Evolutionary conservation across 2,797 vertebrate species (phyloP), one percentile per base, ranked within the genome.

Genomic region (Cottoperca gobio): DNA sequence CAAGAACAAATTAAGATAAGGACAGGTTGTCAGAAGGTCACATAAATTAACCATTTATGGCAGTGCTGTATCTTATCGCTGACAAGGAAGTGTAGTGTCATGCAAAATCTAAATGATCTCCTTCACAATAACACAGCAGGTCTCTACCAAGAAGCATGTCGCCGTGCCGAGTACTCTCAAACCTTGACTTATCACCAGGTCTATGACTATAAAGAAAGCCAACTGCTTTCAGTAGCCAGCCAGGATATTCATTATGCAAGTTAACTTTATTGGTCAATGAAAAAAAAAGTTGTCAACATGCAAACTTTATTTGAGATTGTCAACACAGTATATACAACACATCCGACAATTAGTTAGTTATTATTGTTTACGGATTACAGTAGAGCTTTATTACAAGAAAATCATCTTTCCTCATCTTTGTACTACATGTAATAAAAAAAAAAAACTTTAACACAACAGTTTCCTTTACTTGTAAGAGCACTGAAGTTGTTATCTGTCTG

Each of bases 1-100:
- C 35, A 50, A 88, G 37, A 66, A 48, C 72, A 76, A 92, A 93
- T 93, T 92, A 87, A 92, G 91, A 94, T 92, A 92, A 92, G 81
- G 8, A 43, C 14, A 76, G 76, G 76, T 84, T 78, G 82, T 80
- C 78, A 86, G 67, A 89, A 82, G 91, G 89, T 90, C 89, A 93
- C 84, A 76, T 79, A 73, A 79, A 80, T 85, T 67, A 86, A 73
- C 28, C 8, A 49, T 85, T 89, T 86, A 89, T 70, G 76, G 79
- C 5, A 7, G 43, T 2, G 7, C 26, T 12, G 8, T 87, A 87
- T 90, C 92, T 92, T 82, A 92, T 89, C 86, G 61, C 45, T 37
- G 79, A 87, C 78, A 86, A 82, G 78, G 73, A 91, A 86, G 49
- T 87, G 76, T 76, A 52, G 14, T 54, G 79, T 90, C 90, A 89